Conservation (phyloP, 1,140 invertebrate genomes). For the Danaus melanippus region DNA sequence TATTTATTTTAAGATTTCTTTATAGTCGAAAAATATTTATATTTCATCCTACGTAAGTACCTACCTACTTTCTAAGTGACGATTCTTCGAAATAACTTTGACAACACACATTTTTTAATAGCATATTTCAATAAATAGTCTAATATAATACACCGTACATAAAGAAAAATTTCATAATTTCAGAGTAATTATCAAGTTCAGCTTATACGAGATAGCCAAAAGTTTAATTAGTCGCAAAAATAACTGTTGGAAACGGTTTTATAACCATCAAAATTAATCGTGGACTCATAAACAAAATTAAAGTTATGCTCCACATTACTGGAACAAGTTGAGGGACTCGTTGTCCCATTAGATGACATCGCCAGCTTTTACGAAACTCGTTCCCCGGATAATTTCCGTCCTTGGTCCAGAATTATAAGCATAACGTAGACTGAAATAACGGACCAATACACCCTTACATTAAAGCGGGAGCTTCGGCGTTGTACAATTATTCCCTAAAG, state of each 20-base stretch:
- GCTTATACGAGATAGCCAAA: too few species aligned
- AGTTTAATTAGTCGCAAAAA: too few species aligned
- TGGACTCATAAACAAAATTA: slow-evolving; percentile 49
- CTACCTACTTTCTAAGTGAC: too few species aligned
- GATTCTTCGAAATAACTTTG: too few species aligned
- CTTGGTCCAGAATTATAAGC: slow-evolving; percentile 59
- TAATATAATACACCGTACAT: too few species aligned
- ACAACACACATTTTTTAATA: too few species aligned
- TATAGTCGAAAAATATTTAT: too few species aligned
- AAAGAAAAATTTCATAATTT: too few species aligned
- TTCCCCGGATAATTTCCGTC: slow-evolving; percentile 64
- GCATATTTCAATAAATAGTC: too few species aligned
- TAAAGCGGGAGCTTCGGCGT: slow-evolving; percentile 60
- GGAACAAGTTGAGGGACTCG: slow-evolving; percentile 50
- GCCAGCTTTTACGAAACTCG: slow-evolving; percentile 61
- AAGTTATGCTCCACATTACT: slow-evolving; percentile 58
- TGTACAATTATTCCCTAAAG: slow-evolving; percentile 66
- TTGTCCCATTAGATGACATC: slow-evolving; percentile 62
- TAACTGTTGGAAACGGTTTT: slow-evolving; percentile 11
- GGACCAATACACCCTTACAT: slow-evolving; percentile 58
- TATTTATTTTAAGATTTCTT: too few species aligned
- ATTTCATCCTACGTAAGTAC: too few species aligned
- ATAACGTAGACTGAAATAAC: slow-evolving; percentile 47
- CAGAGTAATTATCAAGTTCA: too few species aligned
- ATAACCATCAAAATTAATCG: slow-evolving; percentile 55